Evolutionary conservation across 2,797 vertebrate species (phyloP), one percentile per base, ranked within the genome.

Genomic region (Microhierax caerulescens): DNA sequence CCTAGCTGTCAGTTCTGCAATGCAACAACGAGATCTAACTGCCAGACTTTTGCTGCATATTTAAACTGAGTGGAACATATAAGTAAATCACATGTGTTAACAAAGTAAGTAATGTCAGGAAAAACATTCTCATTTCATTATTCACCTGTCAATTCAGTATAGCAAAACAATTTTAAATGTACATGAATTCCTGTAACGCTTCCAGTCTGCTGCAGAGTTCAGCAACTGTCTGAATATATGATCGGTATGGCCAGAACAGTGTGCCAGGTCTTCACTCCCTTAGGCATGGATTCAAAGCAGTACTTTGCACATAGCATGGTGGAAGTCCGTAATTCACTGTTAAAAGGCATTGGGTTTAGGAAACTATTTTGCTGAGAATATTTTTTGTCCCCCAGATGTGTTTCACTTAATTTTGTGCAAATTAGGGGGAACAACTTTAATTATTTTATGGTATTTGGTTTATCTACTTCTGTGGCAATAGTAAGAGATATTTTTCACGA

Each of bases 351-450:
- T 47, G 10, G 0, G 28, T 69, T 80, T 47, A 54, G 34, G 27
- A 86, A 72, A 65, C 73, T 13, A 37, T 37, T 78, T 80, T 65
- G 17, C 48, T 72, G 76, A 88, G 74, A 72, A 41, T 61, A 68
- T 17, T 47, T 92, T 69, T 72, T 93, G 32, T 37, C 93, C 65
- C 53, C n/a, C 54, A 41, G 14, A 63, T 77, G 16, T 85, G 32
- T 76, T 92, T 93, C 60, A 47, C 76, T 81, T 84, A 32, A 16
- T 92, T 88, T 83, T 78, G 15, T 78, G 21, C 15, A 60, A 86
- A 72, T 84, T 64, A 61, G 30, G 39, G 48, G 51, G 30, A 88
- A 75, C 48, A 90, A 7, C 59, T 92, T 72, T 86, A 53, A 67
- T 86, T 87, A 20, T 53, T 57, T 93, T 81, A 28, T 54, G 37